A percentile compares a stretch with the other conserved stretches of the same genome.
Evolutionary conservation across 2,113 vertebrate genomes (phyloP).

Genomic region (Danionella cerebrum): DNA sequence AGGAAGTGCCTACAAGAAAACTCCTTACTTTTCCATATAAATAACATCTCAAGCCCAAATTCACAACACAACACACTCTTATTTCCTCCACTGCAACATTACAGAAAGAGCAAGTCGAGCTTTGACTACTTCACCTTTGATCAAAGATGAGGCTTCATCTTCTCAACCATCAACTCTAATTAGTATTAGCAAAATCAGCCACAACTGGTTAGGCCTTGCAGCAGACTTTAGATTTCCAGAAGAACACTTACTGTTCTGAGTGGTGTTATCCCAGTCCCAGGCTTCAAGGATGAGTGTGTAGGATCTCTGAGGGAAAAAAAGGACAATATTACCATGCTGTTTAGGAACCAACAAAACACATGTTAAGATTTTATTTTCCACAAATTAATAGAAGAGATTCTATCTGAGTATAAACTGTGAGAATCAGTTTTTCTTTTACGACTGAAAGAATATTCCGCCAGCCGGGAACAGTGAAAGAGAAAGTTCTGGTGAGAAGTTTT

Average conservation of each 20-base stretch:
- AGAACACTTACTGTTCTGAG: slow-evolving; percentile 75
- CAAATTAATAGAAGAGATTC: too few relatives aligned
- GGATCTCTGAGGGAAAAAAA: slow-evolving; percentile 66
- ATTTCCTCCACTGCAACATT: background rate
- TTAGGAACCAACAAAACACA: background rate
- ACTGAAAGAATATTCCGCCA: too few relatives aligned
- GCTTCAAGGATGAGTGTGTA: slow-evolving; percentile 89
- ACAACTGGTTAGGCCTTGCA: too few relatives aligned
- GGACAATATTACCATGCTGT: background rate
- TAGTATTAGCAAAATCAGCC: background rate
- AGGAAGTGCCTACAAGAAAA: background rate
- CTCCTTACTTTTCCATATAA: background rate
- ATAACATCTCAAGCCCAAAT: background rate
- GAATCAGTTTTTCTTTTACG: too few relatives aligned
- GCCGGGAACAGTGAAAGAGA: too few relatives aligned
- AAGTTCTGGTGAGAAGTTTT: too few relatives aligned
- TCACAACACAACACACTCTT: too few relatives aligned
- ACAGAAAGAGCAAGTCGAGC: background rate
- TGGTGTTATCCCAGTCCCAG: slow-evolving; percentile 92
- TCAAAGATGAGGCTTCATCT: background rate
- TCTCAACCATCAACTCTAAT: background rate
- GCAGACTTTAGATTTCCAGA: background rate
- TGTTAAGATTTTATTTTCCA: too few relatives aligned
- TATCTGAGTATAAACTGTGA: too few relatives aligned
- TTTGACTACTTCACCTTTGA: background rate